These are phyloP conservation scores for Thereva nobilitata DNA, from an alignment of 2,888 invertebrate species.

Conservation along the genomic window DNA sequence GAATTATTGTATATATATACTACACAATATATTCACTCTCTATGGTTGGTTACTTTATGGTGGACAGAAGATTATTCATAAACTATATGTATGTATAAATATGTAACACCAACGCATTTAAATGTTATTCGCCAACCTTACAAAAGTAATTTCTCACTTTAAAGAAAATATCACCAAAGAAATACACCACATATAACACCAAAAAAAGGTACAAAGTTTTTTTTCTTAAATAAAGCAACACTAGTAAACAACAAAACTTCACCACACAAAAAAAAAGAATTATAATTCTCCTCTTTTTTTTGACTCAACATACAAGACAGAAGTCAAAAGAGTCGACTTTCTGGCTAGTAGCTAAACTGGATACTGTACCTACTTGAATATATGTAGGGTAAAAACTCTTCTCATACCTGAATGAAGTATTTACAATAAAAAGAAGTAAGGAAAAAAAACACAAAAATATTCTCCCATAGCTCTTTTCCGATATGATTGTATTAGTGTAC, in stretches of 20 bases:
- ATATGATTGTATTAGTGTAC: conserved; percentile 14
- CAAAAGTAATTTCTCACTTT: conserved; percentile 7
- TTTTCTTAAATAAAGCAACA: too few species aligned
- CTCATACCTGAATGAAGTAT: conserved; percentile 10
- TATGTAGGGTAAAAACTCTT: conserved; percentile 22
- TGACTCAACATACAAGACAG: conserved; percentile 29
- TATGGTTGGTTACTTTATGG: conserved; percentile 19
- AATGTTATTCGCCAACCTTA: conserved; percentile 13
- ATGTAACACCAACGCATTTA: conserved; percentile 19
- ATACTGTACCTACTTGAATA: conserved; percentile 32
- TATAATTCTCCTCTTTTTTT: background rate
- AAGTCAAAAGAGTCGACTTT: conserved; percentile 37
- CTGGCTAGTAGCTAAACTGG: conserved; percentile 34
- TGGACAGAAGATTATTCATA: background rate
- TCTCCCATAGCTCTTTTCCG: background rate
- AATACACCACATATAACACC: conserved; percentile 11
- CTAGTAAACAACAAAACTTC: too few species aligned
- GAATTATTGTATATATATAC: conserved; percentile 22
- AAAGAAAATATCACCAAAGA: conserved; percentile 5
- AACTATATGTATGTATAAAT: background rate
- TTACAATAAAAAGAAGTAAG: too few species aligned
- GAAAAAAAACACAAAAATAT: too few species aligned
- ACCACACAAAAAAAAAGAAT: too few species aligned
- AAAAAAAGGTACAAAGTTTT: too few species aligned
- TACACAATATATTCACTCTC: conserved; percentile 3